Conservation (phyloP, 2,797 vertebrate species). For the Thaleichthys pacificus region DNA sequence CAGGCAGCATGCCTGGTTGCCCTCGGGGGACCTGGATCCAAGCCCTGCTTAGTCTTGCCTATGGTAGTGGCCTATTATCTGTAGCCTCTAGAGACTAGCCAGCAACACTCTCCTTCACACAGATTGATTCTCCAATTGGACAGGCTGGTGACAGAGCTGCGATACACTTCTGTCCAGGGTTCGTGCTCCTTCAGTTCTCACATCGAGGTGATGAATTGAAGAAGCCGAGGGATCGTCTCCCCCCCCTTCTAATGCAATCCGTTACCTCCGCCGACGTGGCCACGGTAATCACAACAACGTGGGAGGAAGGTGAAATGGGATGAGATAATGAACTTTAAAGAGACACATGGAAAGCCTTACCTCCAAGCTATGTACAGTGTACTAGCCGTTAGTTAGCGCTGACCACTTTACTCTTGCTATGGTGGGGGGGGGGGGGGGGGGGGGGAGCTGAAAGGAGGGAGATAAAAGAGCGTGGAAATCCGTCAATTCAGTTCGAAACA, state of each 20-base stretch:
- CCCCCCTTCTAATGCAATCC: not conserved
- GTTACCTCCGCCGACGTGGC: not conserved
- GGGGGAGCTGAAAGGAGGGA: not conserved
- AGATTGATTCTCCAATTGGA: not conserved
- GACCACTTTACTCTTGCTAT: slow-evolving; percentile 1
- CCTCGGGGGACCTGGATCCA: not conserved
- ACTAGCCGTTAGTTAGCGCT: not conserved
- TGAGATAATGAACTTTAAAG: slow-evolving; percentile 12
- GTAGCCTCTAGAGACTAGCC: not conserved
- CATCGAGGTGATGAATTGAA: slow-evolving; percentile 1
- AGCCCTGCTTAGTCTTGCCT: slow-evolving; percentile 2
- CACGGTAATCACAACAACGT: not conserved
- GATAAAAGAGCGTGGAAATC: slow-evolving; percentile 18
- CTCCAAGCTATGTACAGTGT: slow-evolving; percentile 14
- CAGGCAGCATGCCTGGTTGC: not conserved
- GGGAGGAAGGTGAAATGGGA: not conserved
- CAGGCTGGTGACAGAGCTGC: not conserved
- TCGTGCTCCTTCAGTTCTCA: not conserved
- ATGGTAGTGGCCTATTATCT: not conserved
- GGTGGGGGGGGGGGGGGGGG: not conserved
- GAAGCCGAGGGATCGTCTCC: not conserved
- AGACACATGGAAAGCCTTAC: slow-evolving; percentile 41
- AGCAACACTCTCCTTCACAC: not conserved
- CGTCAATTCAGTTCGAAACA: slow-evolving; percentile 27
- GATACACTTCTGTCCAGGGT: slow-evolving; percentile 1